Evolutionary conservation across 2,888 invertebrate species (phyloP), one percentile per base, ranked within the genome.

Genomic region (Polydesmus complanatus): DNA sequence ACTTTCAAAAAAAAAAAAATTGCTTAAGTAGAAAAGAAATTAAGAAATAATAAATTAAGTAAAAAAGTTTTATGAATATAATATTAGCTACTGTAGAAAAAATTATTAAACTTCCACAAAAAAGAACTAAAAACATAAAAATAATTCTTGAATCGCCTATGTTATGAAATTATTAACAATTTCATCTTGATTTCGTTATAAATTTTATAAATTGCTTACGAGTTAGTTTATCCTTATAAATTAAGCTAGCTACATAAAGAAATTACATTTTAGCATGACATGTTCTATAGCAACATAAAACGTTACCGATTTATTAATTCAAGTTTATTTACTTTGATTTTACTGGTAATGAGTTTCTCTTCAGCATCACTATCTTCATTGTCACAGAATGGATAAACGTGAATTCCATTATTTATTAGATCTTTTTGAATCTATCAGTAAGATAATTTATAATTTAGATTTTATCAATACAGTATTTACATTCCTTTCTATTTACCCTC

Each of bases 341-440:
- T 74, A 66, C 73, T 72, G 63, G 74, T 73, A 63, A 73, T 73
- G 54, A 74, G 73, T 27, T 73, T 73, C 66, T 76, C 76, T 63
- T 76, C 75, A 54, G 64, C 64, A 66, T 76, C 76, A 8, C 71
- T 70, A 65, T 76, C 76, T 37, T 5, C 5, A 66, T 75, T 72
- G 66, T 75, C 74, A 26, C 73, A 74, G 27, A 74, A 69, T 18
- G 74, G 73, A 67, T 77, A 77, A 50, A 75, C 70, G 62, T 70
- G 69, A 62, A 77, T 75, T 11, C 73, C 72, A 62, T 73, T 67
- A 53, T 71, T 70, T 22, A 69, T 69, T 58, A 77, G 70, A 65
- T 77, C 73, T 52, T 71, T 70, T 67, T 75, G 67, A 25, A 76
- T 73, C 74, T 75, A 61, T 8, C 67, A 37, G 21, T 26, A 56